Evolutionary conservation across 2,888 invertebrate genomes (phyloP).

Genomic region (Plebejus argus): DNA sequence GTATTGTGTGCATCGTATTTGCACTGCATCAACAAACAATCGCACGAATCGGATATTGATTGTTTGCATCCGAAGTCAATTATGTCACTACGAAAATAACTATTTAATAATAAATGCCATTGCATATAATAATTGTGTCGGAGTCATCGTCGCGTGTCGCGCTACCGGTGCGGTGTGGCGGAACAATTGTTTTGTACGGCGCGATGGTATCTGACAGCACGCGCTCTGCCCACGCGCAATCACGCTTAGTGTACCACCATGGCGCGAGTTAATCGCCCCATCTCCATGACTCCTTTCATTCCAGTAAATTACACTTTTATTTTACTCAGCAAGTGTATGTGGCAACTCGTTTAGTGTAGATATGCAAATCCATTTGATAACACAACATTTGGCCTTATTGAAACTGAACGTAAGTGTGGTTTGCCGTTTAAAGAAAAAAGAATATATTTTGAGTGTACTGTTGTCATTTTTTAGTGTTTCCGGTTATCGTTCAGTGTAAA

Average conservation of each 20-base stretch:
- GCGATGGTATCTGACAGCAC: slow-evolving; percentile 38
- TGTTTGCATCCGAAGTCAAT: slow-evolving; percentile 50
- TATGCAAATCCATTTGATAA: slow-evolving; percentile 18
- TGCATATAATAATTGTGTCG: slow-evolving; percentile 44
- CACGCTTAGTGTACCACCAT: background rate
- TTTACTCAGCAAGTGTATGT: background rate
- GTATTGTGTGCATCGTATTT: slow-evolving; percentile 22
- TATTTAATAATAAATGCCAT: slow-evolving; percentile 30
- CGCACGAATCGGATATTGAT: slow-evolving; percentile 48
- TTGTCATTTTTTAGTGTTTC: background rate
- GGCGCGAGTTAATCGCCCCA: slow-evolving; percentile 3
- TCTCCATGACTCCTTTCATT: slow-evolving; percentile 1
- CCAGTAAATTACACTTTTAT: slow-evolving; percentile 28
- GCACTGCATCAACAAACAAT: slow-evolving; percentile 39
- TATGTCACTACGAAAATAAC: slow-evolving; percentile 48
- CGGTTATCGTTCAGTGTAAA: background rate
- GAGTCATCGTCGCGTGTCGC: slow-evolving; percentile 40
- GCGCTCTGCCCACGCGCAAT: slow-evolving; percentile 21
- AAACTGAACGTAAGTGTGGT: slow-evolving; percentile 14
- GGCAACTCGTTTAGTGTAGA: background rate
- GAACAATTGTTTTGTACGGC: slow-evolving; percentile 37
- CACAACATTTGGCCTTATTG: slow-evolving; percentile 13
- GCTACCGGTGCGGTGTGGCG: slow-evolving; percentile 11
- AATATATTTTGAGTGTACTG: background rate
- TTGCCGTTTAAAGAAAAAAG: background rate